phyloP scores from a whole-genome alignment of 2,797 vertebrate genomes.

The Pampus argenteus region DNA sequence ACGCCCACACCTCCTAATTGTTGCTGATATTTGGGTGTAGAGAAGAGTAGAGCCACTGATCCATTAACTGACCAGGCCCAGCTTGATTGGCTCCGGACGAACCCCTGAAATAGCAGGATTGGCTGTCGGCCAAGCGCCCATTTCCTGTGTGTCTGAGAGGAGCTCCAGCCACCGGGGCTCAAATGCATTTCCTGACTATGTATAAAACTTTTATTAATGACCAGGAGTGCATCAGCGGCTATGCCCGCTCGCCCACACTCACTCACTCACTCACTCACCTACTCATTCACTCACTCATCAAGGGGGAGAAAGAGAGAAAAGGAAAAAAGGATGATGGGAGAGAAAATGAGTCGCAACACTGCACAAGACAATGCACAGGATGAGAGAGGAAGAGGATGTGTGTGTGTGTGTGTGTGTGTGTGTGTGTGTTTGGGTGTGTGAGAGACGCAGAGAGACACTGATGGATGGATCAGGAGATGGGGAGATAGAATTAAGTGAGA shows the following conservation, averaged over 20 bases:
- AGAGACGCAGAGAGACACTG: slow-evolving; percentile 54
- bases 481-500: slow-evolving; percentile 76
- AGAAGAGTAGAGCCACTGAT: slow-evolving; percentile 69
- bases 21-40: slow-evolving; percentile 79
- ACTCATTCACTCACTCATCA: slow-evolving; percentile 8
- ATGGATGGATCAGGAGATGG: slow-evolving; percentile 69
- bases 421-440: background rate
- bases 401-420: background rate
- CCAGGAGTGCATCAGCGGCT: slow-evolving; percentile 86
- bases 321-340: slow-evolving; percentile 45
- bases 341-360: slow-evolving; percentile 63
- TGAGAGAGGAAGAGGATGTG: slow-evolving; percentile 33
- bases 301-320: slow-evolving; percentile 30
- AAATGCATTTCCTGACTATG: slow-evolving; percentile 90
- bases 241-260: slow-evolving; percentile 53
- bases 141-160: slow-evolving; percentile 88
- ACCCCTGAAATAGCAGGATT: slow-evolving; percentile 85
- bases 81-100: slow-evolving; percentile 82
- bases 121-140: slow-evolving; percentile 84
- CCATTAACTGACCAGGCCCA: slow-evolving; percentile 82
- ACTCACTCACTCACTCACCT: slow-evolving; percentile 58
- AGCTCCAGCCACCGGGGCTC: slow-evolving; percentile 82
- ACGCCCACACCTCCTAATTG: slow-evolving; percentile 60
- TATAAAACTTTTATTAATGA: slow-evolving; percentile 91
- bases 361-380: slow-evolving; percentile 61